These are phyloP conservation scores for Cheilosia pagana DNA, from an alignment of 2,888 invertebrate genomes.

Conservation along the genomic window DNA sequence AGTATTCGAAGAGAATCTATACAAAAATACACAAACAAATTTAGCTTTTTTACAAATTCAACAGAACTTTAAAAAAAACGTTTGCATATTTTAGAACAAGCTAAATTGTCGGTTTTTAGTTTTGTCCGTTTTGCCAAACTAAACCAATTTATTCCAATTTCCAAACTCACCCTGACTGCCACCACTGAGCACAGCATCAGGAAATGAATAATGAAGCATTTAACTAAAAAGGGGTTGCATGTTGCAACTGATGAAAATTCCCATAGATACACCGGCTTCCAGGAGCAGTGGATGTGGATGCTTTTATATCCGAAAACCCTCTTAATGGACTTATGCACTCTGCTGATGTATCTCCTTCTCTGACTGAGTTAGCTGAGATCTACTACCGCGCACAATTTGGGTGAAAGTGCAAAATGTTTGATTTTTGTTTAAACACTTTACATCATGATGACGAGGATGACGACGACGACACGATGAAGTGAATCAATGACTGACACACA, in stretches of 20 bases:
- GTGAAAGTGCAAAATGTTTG: slow-evolving; percentile 36
- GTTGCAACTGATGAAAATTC: slow-evolving; percentile 4
- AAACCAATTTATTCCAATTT: too few relatives aligned
- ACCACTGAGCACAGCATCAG: neutral
- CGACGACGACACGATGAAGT: slow-evolving; percentile 19
- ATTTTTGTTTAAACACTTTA: slow-evolving; percentile 49
- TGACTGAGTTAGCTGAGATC: slow-evolving; percentile 2
- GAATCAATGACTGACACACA: slow-evolving; percentile 32
- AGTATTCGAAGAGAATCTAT: too few relatives aligned
- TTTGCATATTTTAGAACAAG: too few relatives aligned
- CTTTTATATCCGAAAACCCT: slow-evolving; percentile 18
- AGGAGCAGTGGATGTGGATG: neutral
- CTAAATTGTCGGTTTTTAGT: neutral
- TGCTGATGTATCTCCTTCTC: neutral
- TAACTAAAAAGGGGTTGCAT: neutral
- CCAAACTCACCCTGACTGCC: neutral
- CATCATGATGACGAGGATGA: neutral
- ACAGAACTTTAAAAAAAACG: too few relatives aligned
- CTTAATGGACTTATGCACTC: slow-evolving; percentile 49
- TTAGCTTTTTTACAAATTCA: too few relatives aligned
- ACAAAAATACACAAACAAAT: too few relatives aligned
- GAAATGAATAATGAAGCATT: neutral
- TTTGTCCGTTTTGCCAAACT: too few relatives aligned
- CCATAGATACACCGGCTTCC: neutral
- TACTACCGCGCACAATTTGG: slow-evolving; percentile 6